phyloP scores from a whole-genome alignment of 2,797 vertebrate genomes.

The Bradypus variegatus region DNA sequence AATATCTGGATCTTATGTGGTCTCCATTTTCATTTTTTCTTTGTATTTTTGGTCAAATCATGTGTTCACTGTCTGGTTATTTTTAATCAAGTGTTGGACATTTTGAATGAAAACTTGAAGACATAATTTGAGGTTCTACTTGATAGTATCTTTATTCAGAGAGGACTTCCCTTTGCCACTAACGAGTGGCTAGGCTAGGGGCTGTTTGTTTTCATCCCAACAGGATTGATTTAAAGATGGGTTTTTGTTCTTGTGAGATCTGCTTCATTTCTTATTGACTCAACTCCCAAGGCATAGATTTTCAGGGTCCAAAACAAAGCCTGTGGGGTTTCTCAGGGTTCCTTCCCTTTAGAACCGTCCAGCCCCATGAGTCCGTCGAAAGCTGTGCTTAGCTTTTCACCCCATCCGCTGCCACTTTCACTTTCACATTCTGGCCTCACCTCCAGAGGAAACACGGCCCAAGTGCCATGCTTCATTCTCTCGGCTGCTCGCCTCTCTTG shows the following conservation, averaged over 20 bases:
- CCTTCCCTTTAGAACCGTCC: not conserved
- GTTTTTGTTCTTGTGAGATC: accelerated
- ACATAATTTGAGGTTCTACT: not conserved
- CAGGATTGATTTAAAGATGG: not conserved
- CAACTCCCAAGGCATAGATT: accelerated
- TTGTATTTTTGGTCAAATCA: not conserved
- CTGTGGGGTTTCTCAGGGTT: not conserved
- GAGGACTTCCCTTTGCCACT: not conserved
- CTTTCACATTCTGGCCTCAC: accelerated
- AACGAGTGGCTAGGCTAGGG: not conserved
- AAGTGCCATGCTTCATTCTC: accelerated
- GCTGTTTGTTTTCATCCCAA: accelerated
- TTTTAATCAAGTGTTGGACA: not conserved
- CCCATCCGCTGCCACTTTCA: not conserved
- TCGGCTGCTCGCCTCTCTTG: not conserved
- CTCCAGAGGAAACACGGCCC: accelerated
- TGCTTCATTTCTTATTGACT: accelerated
- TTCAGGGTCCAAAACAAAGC: not conserved
- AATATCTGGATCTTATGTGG: no score
- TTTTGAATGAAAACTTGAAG: not conserved
- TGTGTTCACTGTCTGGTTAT: not conserved
- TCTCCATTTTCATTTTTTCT: not conserved
- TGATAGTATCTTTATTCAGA: not conserved
- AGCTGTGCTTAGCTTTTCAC: not conserved
- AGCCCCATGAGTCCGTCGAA: not conserved